Conservation (phyloP, 37 sponge, comb jelly and placozoan species). For the Haliclona indistincta region DNA sequence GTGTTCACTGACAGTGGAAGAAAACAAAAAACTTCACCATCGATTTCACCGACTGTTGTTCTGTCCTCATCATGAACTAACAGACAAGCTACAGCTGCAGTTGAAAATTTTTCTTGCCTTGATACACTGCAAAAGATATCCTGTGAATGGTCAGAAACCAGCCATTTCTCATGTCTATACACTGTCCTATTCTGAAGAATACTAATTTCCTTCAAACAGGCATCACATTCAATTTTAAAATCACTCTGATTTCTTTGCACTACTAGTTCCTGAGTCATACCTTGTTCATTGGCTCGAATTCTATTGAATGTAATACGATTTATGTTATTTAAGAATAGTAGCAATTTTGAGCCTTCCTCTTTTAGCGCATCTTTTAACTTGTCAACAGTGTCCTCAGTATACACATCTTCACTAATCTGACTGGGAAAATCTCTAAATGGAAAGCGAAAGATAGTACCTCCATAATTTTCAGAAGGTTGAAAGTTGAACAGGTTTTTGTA, state of each 20-base stretch:
- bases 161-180: no score
- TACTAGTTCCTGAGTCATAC: no score
- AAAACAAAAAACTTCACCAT: slow-evolving; percentile 54
- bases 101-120: no score
- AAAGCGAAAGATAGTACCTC: slow-evolving; percentile 76
- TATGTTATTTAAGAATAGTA: slow-evolving; percentile 51
- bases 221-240: no score
- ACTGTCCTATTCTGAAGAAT: no score
- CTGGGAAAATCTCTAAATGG: slow-evolving; percentile 55
- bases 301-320: slow-evolving; percentile 26
- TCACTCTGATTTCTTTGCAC: no score
- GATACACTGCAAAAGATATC: no score
- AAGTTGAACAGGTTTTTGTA: slow-evolving; percentile 59
- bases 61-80: background rate
- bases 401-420: slow-evolving; percentile 34
- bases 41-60: slow-evolving; percentile 11
- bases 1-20: slow-evolving; percentile 28
- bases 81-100: slow-evolving; percentile 21
- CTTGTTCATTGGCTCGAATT: no score
- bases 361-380: slow-evolving; percentile 18
- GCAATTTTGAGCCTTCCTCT: slow-evolving; percentile 37
- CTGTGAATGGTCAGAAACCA: no score
- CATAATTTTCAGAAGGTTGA: background rate
- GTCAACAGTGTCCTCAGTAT: slow-evolving; percentile 7
- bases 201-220: no score